These are phyloP conservation scores for Cottoperca gobio DNA, from an alignment of 2,797 vertebrate species.

Conservation along the genomic window DNA sequence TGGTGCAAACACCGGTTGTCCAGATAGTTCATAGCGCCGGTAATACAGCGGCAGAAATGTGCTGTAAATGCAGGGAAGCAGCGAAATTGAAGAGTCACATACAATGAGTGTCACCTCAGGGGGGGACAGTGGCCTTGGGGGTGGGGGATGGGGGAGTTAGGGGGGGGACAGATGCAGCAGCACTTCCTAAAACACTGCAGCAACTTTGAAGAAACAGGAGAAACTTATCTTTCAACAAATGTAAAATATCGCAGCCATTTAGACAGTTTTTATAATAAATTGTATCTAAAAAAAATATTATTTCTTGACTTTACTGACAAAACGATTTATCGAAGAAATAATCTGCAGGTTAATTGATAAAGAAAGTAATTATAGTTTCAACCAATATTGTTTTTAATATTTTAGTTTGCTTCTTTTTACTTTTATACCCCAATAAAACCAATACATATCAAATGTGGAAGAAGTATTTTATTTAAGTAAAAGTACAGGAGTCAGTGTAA, in stretches of 20 bases:
- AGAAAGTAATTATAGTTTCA: not conserved
- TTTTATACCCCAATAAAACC: not conserved
- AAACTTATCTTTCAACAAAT: constrained; percentile 2
- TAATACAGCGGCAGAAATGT: constrained; percentile 81
- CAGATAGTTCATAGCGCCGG: constrained; percentile 75
- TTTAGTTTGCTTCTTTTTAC: not conserved
- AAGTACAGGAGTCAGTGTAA: too few species aligned
- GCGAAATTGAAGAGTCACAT: constrained; percentile 87
- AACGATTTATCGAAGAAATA: not conserved
- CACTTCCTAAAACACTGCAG: constrained; percentile 45
- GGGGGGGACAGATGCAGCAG: constrained; percentile 40
- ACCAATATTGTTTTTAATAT: not conserved
- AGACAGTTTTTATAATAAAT: too few species aligned
- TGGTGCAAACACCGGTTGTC: constrained; percentile 78
- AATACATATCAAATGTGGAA: not conserved
- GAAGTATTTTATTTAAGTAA: too few species aligned
- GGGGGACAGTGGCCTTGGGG: constrained; percentile 57
- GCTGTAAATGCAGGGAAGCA: constrained; percentile 85
- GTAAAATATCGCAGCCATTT: not conserved
- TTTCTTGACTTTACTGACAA: too few species aligned
- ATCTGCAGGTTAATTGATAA: not conserved
- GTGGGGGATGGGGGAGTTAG: constrained; percentile 2
- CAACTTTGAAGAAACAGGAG: constrained; percentile 47
- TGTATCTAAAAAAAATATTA: too few species aligned
- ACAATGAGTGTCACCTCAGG: constrained; percentile 80